Conservation (phyloP, 2,797 vertebrate genomes). For the Vipera latastei region DNA sequence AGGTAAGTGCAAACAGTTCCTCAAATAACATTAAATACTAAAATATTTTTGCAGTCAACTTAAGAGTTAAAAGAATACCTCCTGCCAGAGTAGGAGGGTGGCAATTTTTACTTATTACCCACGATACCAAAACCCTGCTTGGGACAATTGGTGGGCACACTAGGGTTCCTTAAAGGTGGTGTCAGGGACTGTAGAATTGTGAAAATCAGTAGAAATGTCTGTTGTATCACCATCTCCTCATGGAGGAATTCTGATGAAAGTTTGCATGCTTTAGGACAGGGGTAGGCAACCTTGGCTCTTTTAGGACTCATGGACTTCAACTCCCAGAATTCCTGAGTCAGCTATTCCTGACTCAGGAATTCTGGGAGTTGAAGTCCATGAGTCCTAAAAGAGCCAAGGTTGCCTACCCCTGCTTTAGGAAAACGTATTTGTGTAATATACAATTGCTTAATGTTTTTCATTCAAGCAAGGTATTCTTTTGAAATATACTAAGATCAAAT, state of each 20-base stretch:
- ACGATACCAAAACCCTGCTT: neutral
- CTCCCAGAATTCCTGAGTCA: too few relatives aligned
- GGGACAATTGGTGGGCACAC: neutral
- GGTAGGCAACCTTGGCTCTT: too few relatives aligned
- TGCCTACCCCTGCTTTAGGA: slow-evolving; percentile 15
- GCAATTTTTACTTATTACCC: neutral
- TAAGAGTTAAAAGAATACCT: neutral
- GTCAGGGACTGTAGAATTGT: neutral
- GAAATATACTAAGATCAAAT: neutral
- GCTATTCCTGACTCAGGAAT: too few relatives aligned
- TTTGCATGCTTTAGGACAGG: slow-evolving; percentile 19
- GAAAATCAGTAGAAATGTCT: neutral
- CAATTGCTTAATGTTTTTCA: neutral
- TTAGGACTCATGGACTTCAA: too few relatives aligned
- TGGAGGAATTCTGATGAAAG: neutral
- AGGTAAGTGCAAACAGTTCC: slow-evolving; percentile 71
- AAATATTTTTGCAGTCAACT: neutral
- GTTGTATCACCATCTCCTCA: neutral
- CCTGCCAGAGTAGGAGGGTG: too few relatives aligned
- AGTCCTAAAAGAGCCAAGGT: too few relatives aligned
- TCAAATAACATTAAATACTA: neutral
- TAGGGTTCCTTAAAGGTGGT: neutral
- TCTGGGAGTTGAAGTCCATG: too few relatives aligned
- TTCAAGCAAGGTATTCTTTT: neutral
- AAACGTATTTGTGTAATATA: neutral